These are phyloP conservation scores for Trachelus troglodyta DNA, from an alignment of 2,888 invertebrate genomes.

Conservation along the genomic window DNA sequence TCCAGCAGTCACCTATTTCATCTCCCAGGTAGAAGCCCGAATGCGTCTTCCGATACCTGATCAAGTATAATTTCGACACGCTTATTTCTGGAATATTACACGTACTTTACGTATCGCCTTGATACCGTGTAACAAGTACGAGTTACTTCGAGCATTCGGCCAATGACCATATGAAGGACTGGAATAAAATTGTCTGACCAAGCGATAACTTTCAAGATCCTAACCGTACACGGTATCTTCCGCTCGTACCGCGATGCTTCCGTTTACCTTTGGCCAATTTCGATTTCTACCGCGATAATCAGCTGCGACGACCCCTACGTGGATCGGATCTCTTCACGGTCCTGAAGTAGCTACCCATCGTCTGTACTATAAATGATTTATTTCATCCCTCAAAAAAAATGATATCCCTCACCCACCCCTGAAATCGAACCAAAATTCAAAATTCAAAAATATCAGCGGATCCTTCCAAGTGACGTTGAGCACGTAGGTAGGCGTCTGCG, in stretches of 20 bases:
- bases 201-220: background rate
- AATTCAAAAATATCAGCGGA: background rate
- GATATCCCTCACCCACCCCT: background rate
- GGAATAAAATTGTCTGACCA: background rate
- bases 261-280: background rate
- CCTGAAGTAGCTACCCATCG: background rate
- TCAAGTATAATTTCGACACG: background rate
- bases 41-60: background rate
- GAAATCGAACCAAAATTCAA: background rate
- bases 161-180: background rate
- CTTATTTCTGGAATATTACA: background rate
- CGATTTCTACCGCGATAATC: background rate
- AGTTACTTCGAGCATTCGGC: background rate
- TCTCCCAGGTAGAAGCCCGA: background rate
- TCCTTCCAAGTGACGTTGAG: background rate
- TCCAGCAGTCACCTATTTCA: background rate
- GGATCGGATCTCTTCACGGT: background rate
- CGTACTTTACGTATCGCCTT: background rate
- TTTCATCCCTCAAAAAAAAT: background rate
- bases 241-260: background rate
- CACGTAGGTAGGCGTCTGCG: background rate
- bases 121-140: too few species aligned
- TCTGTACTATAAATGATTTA: background rate
- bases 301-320: background rate
- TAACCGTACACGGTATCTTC: background rate